Evolutionary conservation across 2,888 invertebrate genomes (phyloP).

Genomic region (Dryocosmus kuriphilus): DNA sequence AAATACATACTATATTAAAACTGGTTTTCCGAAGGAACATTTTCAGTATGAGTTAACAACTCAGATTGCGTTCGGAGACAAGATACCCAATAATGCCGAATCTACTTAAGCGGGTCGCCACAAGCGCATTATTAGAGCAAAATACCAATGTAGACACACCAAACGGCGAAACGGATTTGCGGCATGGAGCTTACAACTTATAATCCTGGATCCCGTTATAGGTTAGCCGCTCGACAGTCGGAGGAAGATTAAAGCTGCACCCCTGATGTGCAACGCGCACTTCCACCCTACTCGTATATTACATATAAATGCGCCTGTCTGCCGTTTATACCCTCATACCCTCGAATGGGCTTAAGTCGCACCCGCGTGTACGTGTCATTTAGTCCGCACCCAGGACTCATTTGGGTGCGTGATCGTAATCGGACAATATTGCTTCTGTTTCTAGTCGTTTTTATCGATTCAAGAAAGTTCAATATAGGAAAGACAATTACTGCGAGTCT

Average conservation of each 20-base stretch:
- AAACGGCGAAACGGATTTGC: constrained; percentile 61
- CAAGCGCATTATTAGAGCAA: constrained; percentile 48
- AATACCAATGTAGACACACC: constrained; percentile 35
- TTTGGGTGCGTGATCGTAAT: constrained; percentile 4
- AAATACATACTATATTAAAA: background rate
- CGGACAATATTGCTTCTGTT: constrained; percentile 23
- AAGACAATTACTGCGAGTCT: background rate
- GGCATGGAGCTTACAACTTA: constrained; percentile 70
- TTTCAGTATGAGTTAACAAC: constrained; percentile 1
- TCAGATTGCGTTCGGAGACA: constrained; percentile 8
- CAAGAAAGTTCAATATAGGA: background rate
- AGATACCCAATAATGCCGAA: constrained; percentile 42
- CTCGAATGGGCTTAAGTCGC: constrained; percentile 58
- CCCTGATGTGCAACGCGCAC: constrained; percentile 48
- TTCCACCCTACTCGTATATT: constrained; percentile 42
- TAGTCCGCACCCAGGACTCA: constrained; percentile 49
- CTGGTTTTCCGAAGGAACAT: background rate
- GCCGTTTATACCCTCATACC: constrained; percentile 38
- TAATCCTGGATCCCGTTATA: constrained; percentile 72
- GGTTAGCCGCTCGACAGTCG: constrained; percentile 65
- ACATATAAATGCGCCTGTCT: constrained; percentile 37
- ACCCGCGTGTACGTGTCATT: constrained; percentile 65
- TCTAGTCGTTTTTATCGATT: constrained; percentile 14
- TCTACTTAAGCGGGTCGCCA: constrained; percentile 59
- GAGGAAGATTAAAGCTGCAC: constrained; percentile 68